Evolutionary conservation across 2,888 invertebrate species (phyloP).

Genomic region (Chrysolina americana): DNA sequence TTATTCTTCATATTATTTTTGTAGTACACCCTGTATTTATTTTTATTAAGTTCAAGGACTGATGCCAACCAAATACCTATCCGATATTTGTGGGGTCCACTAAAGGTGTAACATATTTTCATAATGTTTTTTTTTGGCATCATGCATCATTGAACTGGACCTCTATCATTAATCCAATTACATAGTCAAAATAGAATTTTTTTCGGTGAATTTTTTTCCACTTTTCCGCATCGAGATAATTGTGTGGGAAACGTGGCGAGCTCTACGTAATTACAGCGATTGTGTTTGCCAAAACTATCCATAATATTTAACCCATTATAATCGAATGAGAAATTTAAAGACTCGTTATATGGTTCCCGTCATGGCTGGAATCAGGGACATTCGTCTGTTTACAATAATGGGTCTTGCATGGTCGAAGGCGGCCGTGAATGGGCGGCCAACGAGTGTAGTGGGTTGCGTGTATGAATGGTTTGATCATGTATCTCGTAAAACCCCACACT

Average conservation of each 20-base stretch:
- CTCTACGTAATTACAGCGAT: not conserved
- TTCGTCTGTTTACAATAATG: not conserved
- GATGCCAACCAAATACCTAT: not conserved
- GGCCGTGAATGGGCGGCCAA: not conserved
- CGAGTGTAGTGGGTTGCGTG: not conserved
- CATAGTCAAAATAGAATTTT: constrained; percentile 3
- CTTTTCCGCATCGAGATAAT: not conserved
- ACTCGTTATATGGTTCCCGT: not conserved
- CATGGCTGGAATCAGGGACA: not conserved
- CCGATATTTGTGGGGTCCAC: not conserved
- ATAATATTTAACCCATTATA: not conserved
- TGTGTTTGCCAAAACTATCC: not conserved
- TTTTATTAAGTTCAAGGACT: not conserved
- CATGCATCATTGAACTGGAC: not conserved
- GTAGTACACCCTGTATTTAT: no score
- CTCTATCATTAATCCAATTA: constrained; percentile 16
- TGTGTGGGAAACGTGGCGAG: not conserved
- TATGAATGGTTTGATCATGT: constrained; percentile 8
- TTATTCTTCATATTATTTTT: no score
- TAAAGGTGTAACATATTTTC: not conserved
- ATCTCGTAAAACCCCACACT: not conserved
- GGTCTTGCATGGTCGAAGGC: not conserved
- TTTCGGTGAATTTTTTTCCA: not conserved
- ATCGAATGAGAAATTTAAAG: not conserved
- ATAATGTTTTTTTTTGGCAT: not conserved